Evolutionary conservation across 2,113 vertebrate species (phyloP).

Genomic region (Speoplatyrhinus poulsoni): DNA sequence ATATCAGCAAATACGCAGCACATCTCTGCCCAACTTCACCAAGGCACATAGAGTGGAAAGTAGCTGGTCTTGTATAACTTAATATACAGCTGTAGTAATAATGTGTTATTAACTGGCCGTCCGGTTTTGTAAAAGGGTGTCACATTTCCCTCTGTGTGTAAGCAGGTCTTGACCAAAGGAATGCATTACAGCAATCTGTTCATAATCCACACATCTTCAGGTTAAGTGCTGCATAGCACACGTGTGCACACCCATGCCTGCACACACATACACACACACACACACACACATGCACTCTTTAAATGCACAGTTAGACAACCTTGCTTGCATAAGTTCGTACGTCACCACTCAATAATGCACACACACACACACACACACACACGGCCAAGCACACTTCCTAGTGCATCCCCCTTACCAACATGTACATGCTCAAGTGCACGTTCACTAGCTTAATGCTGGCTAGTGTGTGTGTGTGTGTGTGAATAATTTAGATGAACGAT

Average conservation of each 20-base stretch:
- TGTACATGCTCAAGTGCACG: conserved; percentile 12
- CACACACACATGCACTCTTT: conserved; percentile 16
- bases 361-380: conserved; percentile 6
- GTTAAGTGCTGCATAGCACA: background rate
- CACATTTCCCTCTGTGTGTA: too few relatives aligned
- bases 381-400: too few relatives aligned
- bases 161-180: background rate
- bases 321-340: conserved; percentile 32
- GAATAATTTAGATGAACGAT: conserved; percentile 68
- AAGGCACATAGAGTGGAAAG: background rate
- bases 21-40: too few relatives aligned
- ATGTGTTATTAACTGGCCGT: conserved; percentile 5
- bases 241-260: conserved; percentile 4
- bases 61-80: background rate
- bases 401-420: background rate
- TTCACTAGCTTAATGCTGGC: conserved; percentile 51
- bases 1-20: too few relatives aligned
- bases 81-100: background rate
- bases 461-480: conserved; percentile 35
- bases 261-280: conserved; percentile 5
- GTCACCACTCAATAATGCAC: conserved; percentile 27
- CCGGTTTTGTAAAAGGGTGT: conserved; percentile 37
- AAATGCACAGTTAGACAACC: conserved; percentile 53
- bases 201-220: background rate
- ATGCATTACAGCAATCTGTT: conserved; percentile 2